Evolutionary conservation across 1,140 invertebrate genomes (phyloP), one percentile per base, ranked within the genome.

Genomic region (Tachypleus tridentatus): DNA sequence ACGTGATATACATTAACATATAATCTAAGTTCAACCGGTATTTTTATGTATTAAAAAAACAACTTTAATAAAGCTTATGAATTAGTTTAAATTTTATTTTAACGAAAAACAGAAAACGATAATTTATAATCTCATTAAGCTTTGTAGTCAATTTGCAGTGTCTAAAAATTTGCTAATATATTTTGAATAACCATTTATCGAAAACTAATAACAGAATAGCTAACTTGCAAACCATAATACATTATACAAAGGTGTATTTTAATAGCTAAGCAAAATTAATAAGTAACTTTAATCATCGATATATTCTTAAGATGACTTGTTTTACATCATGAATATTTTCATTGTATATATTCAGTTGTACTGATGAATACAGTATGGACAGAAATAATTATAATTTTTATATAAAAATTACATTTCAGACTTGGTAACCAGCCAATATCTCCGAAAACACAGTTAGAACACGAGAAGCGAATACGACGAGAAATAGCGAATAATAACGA

Each of bases 401-500:
- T n/a, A n/a, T 54, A 1, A 54, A 8, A n/a, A 8, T 54, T 8
- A 54, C 50, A 52, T 63, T 64, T 3, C 61, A 75, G 74, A 65
- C 64, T 75, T 63, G 70, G 72, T 10, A 74, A 68, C 53, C 69
- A 73, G 29, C 73, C 74, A 10, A 66, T 72, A 9, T 77, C 75
- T 3, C 71, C 73, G 3, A 72, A 76, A 58, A 71, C 69, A n/a
- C 66, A 72, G 69, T 87, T 92, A 83, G 93, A 97, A 78, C 87
- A 89, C 73, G 96, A 98, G 76, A 97, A 97, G 76, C 82, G 92
- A 64, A 89, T 98, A 75, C 82, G 97, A 70, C 84, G 97, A 70
- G 96, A 99, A 80, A 98, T 99, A 76, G 97, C 97, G 74, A 99
- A 99, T 79, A 97, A 93, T 76, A 99, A 99, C 79, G 97, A 99